Base-by-base conservation (phyloP, 1,140 invertebrate species). In the Spodoptera litura region DNA sequence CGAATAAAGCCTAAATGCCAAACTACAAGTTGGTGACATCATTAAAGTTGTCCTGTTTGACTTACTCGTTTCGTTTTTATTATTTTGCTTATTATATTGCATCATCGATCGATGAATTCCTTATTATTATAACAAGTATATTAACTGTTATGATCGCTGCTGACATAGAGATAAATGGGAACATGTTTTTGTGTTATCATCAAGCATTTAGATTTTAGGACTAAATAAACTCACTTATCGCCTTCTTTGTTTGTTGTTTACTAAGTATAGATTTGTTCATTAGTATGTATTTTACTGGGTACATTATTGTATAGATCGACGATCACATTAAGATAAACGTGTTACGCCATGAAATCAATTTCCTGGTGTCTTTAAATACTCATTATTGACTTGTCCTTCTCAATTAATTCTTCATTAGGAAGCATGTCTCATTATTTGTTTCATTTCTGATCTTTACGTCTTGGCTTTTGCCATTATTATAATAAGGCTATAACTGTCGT, bases 191-290 rank as follows among this genome's bases (percentile, higher is more conserved):
- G 52, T 70, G 66, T 53, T 70, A 70, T 53, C 66, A 25, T 53
- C 66, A 25, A 31, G 20, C 49, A 59, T 74, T 58, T 74, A 61
- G 71, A 61, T 74, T 74, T 74, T 74, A 59, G 56, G 56, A 38
- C 68, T 59, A 74, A 74, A 61, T 55, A 61, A 74, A 74, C 55
- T 61, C 20, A 2, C 3, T 74, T 61, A 61, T 74, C 56, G 12
- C 27, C 38, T 44, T 51, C 56, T 49, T 44, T 73, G 27, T 59
- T 52, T 74, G 35, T n/a, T 61, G 51, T 59, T 74, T 74, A 61
- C 15, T 12, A 49, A 59, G 38, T 59, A 59, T 12, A 8, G 53
- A 49, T 25, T 55, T 71, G 35, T 73, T 71, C 49, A 68, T 51
- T 68, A 9, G 31, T 20, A 5, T 13, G 15, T 49, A 73, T 20